Evolutionary conservation across 2,797 vertebrate genomes (phyloP).

Genomic region (Odontamblyopus rebecca): DNA sequence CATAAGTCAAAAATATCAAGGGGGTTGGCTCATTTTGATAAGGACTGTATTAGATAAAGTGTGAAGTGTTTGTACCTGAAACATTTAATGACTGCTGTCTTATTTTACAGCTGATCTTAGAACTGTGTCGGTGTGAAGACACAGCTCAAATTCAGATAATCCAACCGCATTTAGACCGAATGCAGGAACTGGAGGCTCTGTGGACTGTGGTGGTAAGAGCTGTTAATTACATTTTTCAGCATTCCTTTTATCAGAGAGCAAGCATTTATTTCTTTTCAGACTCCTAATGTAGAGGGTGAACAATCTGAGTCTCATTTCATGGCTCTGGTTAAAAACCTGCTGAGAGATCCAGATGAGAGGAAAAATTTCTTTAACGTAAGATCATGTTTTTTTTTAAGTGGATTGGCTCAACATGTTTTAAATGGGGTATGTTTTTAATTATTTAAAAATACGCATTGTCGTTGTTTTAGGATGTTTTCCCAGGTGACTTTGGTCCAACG

Average conservation of each 20-base stretch:
- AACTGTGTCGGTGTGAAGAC: slow-evolving; percentile 68
- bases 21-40: neutral
- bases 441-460: neutral
- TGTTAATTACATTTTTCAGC: neutral
- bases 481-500: slow-evolving; percentile 79
- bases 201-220: slow-evolving; percentile 59
- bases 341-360: slow-evolving; percentile 64
- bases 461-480: slow-evolving; percentile 74
- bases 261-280: slow-evolving; percentile 27
- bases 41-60: neutral
- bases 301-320: slow-evolving; percentile 74
- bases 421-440: neutral
- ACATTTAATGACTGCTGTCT: slow-evolving; percentile 4
- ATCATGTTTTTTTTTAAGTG: neutral
- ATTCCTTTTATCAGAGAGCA: neutral
- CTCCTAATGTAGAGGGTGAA: slow-evolving; percentile 53
- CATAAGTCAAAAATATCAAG: too few species aligned
- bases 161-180: slow-evolving; percentile 72
- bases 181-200: slow-evolving; percentile 65
- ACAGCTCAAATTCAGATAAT: slow-evolving; percentile 58
- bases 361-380: slow-evolving; percentile 67
- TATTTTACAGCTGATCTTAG: slow-evolving; percentile 67
- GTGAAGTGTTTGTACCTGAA: neutral
- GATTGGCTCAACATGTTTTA: neutral
- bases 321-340: slow-evolving; percentile 70